A percentile compares a stretch with the other conserved stretches of the same genome.
Evolutionary conservation across 2,888 invertebrate genomes (phyloP).

Genomic region (Acronicta aceris): DNA sequence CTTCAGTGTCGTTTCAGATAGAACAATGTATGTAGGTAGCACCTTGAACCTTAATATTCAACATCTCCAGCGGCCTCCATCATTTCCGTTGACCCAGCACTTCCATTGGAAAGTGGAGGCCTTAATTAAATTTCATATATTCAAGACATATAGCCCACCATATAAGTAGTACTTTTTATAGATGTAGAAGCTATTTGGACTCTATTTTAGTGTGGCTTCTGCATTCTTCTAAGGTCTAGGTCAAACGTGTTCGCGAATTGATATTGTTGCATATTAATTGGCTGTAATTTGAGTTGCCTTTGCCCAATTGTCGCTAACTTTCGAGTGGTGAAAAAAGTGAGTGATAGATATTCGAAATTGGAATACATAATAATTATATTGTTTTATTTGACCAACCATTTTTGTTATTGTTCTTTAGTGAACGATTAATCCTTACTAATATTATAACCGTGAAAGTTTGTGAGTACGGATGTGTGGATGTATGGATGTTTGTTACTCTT

Average conservation of each 20-base stretch:
- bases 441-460: too few species aligned
- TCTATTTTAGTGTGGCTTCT: slow-evolving; percentile 26
- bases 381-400: too few species aligned
- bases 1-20: slow-evolving; percentile 16
- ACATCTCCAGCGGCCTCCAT: slow-evolving; percentile 44
- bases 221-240: slow-evolving; percentile 61
- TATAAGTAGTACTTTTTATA: slow-evolving; percentile 32
- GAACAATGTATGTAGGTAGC: neutral
- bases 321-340: slow-evolving; percentile 29
- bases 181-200: slow-evolving; percentile 17
- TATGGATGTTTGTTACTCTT: too few species aligned
- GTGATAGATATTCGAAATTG: slow-evolving; percentile 28
- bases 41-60: slow-evolving; percentile 48
- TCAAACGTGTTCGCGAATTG: slow-evolving; percentile 55
- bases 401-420: too few species aligned
- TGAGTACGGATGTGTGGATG: too few species aligned
- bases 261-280: slow-evolving; percentile 43
- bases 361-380: too few species aligned
- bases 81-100: slow-evolving; percentile 49
- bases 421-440: too few species aligned
- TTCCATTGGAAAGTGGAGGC: slow-evolving; percentile 61
- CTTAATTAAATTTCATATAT: slow-evolving; percentile 64
- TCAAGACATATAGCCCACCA: slow-evolving; percentile 59
- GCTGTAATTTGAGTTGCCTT: slow-evolving; percentile 27
- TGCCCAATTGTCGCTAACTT: slow-evolving; percentile 37